phyloP scores from a whole-genome alignment of 2,797 vertebrate species.

The Discoglossus pictus region DNA sequence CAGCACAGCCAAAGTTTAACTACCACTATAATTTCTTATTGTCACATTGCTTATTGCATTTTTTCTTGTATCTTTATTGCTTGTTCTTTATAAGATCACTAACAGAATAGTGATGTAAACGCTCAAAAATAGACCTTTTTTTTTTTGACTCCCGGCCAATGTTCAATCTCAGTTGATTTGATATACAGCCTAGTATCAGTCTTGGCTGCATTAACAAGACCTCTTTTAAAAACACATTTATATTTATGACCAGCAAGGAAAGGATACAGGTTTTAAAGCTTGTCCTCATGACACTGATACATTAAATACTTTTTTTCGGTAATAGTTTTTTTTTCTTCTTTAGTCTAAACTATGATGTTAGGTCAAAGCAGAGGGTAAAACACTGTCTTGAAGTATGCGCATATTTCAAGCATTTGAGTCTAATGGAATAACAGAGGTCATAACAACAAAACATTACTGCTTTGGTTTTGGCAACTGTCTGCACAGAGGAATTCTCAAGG shows the following conservation, averaged over 20 bases:
- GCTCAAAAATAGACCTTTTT: constrained; percentile 19
- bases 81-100: constrained; percentile 1
- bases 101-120: constrained; percentile 14
- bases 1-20: constrained; percentile 17
- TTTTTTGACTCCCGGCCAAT: constrained; percentile 47
- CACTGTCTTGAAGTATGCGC: constrained; percentile 76
- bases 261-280: constrained; percentile 83
- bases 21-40: constrained; percentile 7
- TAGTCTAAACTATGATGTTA: constrained; percentile 78
- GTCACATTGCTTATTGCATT: constrained; percentile 24
- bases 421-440: constrained; percentile 95
- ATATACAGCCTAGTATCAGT: constrained; percentile 73
- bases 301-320: constrained; percentile 68
- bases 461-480: constrained; percentile 77
- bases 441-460: constrained; percentile 94
- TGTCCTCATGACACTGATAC: constrained; percentile 77
- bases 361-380: constrained; percentile 84
- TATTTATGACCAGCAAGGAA: constrained; percentile 78
- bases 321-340: constrained; percentile 75
- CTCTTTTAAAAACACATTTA: constrained; percentile 81
- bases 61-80: constrained; percentile 5
- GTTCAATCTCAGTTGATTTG: constrained; percentile 64
- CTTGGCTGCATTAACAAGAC: constrained; percentile 80
- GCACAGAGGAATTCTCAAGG: constrained; percentile 76
- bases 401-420: constrained; percentile 79